Conservation (phyloP, 2,888 invertebrate species). For the Pediacus dermestoides region DNA sequence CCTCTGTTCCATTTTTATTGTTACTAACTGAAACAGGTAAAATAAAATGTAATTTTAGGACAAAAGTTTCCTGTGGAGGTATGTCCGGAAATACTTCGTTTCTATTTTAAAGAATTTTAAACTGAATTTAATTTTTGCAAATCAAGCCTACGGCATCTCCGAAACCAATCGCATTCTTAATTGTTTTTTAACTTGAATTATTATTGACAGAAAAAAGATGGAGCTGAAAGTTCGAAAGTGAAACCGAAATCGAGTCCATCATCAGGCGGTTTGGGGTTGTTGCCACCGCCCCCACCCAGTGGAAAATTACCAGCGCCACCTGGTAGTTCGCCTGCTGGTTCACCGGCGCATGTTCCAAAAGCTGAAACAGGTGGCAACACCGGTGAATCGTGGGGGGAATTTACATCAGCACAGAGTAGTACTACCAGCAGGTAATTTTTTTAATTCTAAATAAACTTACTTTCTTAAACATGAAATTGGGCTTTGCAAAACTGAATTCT, state of each 20-base stretch:
- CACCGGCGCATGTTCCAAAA: conserved; percentile 56
- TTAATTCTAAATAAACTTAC: conserved; percentile 5
- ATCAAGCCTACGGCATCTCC: too few relatives aligned
- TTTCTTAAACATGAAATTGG: too few relatives aligned
- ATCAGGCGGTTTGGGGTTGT: conserved; percentile 51
- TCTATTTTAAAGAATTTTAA: too few relatives aligned
- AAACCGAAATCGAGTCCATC: conserved; percentile 54
- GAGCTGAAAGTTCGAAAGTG: conserved; percentile 67
- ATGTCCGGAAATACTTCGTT: too few relatives aligned
- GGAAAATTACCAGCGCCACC: conserved; percentile 76
- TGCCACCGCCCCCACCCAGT: conserved; percentile 84
- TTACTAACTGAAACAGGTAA: too few relatives aligned
- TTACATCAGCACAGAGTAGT: conserved; percentile 64
- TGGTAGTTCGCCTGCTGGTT: conserved; percentile 74
- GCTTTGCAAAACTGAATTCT: too few relatives aligned
- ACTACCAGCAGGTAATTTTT: conserved; percentile 16
- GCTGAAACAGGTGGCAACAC: conserved; percentile 45
- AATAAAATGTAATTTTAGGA: too few relatives aligned
- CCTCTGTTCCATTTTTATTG: too few relatives aligned
- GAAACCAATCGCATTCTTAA: too few relatives aligned
- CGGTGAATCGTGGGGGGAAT: conserved; percentile 75
- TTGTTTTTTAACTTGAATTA: too few relatives aligned
- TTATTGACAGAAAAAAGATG: conserved; percentile 87
- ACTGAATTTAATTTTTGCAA: too few relatives aligned
- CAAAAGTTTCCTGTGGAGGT: too few relatives aligned